These are phyloP conservation scores for Brachionus manjavacas DNA, from an alignment of 1,140 invertebrate genomes.

Conservation along the genomic window DNA sequence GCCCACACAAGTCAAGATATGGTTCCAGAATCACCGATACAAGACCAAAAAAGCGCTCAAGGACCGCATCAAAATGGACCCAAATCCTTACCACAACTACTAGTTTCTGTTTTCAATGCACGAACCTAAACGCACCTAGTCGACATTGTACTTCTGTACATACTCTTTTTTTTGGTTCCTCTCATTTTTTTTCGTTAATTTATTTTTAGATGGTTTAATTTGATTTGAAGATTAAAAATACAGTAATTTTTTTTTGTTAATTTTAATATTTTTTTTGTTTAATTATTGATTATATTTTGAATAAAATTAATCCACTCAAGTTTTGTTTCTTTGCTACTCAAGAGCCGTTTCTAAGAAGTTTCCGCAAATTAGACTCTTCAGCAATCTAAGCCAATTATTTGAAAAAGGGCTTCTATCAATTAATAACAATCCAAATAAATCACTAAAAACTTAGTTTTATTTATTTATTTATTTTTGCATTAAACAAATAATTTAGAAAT, in stretches of 20 bases:
- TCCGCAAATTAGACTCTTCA: background rate
- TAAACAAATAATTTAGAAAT: background rate
- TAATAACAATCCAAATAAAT: background rate
- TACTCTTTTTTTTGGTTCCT: background rate
- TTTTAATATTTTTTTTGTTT: background rate
- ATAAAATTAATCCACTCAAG: background rate
- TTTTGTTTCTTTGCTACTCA: background rate
- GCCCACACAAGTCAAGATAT: constrained; percentile 96
- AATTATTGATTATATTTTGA: constrained; percentile 7
- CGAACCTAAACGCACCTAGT: background rate
- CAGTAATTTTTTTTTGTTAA: background rate
- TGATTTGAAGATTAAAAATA: background rate
- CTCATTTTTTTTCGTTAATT: background rate
- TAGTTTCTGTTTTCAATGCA: background rate
- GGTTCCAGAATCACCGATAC: constrained; percentile 77
- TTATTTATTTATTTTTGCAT: background rate
- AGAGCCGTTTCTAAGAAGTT: constrained; percentile 1
- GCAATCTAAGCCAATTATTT: background rate
- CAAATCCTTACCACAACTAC: background rate
- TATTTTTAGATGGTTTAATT: background rate
- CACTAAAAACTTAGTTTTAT: background rate
- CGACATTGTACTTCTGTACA: background rate
- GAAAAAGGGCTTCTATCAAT: background rate
- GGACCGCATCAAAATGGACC: constrained; percentile 23
- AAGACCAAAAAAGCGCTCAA: constrained; percentile 53